Evolutionary conservation across 1,140 invertebrate species (phyloP).

Genomic region (Vanessa atalanta): DNA sequence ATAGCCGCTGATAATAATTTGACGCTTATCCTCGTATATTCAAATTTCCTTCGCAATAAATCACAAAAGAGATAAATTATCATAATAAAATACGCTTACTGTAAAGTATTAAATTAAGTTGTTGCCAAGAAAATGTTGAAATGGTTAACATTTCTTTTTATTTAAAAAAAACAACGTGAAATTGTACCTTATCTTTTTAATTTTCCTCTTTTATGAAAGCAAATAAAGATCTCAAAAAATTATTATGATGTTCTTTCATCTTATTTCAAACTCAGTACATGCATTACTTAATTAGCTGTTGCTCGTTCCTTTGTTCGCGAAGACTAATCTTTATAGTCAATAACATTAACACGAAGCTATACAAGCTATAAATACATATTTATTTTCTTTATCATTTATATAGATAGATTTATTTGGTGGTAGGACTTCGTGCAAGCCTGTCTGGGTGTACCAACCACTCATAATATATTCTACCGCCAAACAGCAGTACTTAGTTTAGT

Average conservation of each 20-base stretch:
- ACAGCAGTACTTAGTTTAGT: no score
- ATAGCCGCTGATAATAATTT: conserved; percentile 1
- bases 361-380: not conserved
- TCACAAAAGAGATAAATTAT: conserved; percentile 12
- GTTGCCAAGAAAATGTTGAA: conserved; percentile 1
- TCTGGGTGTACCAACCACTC: no score
- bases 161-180: not conserved
- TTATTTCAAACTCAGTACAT: no score
- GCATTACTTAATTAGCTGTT: not conserved
- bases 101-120: conserved; percentile 13
- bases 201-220: not conserved
- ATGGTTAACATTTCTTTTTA: not conserved
- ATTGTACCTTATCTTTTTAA: not conserved
- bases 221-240: not conserved
- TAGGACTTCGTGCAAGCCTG: no score
- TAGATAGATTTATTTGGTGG: no score
- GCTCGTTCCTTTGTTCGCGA: no score
- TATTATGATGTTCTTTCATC: no score
- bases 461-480: no score
- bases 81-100: conserved; percentile 16
- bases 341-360: not conserved
- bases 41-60: conserved; percentile 5
- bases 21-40: conserved; percentile 6
- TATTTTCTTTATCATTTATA: no score
- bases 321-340: no score